Evolutionary conservation across 1,140 invertebrate genomes (phyloP).

Genomic region (Limonius californicus): DNA sequence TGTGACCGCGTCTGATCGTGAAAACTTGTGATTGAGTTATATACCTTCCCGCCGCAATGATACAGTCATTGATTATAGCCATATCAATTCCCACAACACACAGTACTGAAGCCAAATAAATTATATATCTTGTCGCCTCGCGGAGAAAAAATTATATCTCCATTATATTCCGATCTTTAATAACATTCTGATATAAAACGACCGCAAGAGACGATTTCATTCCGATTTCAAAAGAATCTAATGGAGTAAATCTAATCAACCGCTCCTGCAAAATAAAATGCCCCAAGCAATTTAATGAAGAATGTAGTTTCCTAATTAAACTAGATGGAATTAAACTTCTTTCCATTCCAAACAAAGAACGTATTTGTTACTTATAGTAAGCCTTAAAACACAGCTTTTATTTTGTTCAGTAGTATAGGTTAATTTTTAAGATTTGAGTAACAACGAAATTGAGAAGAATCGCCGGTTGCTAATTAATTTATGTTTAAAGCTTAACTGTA

Average conservation of each 20-base stretch:
- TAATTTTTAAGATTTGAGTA: too few relatives aligned
- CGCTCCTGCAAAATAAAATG: too few relatives aligned
- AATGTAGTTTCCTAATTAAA: too few relatives aligned
- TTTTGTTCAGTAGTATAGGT: too few relatives aligned
- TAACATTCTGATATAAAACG: conserved; percentile 3
- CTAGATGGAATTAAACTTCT: too few relatives aligned
- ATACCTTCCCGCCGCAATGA: conserved; percentile 23
- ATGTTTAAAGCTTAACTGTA: too few relatives aligned
- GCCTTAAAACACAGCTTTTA: too few relatives aligned
- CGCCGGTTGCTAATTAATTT: too few relatives aligned
- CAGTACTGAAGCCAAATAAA: conserved; percentile 28
- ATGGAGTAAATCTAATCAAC: neutral
- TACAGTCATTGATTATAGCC: conserved; percentile 41
- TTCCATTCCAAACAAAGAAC: too few relatives aligned
- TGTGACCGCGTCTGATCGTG: conserved; percentile 39
- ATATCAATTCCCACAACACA: conserved; percentile 37
- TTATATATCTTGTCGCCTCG: conserved; percentile 18
- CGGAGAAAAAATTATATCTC: conserved; percentile 1
- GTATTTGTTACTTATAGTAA: too few relatives aligned
- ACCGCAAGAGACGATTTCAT: neutral
- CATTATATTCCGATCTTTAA: conserved; percentile 5
- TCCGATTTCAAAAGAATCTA: neutral
- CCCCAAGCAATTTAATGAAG: too few relatives aligned
- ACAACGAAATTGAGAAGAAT: too few relatives aligned
- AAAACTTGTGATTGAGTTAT: conserved; percentile 45